These are phyloP conservation scores for Sycophila sp. DNA, from an alignment of 1,140 invertebrate species.

Conservation along the genomic window DNA sequence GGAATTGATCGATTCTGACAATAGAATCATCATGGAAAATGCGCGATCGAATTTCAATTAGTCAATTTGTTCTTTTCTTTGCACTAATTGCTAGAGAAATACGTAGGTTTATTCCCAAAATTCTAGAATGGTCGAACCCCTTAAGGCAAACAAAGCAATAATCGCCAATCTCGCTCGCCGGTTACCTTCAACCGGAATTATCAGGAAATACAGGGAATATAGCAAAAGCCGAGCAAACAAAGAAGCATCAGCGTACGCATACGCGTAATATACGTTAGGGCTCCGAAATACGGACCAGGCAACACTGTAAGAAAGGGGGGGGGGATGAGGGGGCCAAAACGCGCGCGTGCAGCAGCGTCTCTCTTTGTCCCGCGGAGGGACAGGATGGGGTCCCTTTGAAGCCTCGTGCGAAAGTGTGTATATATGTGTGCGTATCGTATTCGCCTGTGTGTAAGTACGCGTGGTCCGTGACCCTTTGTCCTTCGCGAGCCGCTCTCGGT, in stretches of 20 bases:
- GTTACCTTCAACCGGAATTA: neutral
- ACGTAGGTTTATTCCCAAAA: too few relatives aligned
- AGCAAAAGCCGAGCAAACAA: conserved; percentile 17
- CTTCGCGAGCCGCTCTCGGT: conserved; percentile 3
- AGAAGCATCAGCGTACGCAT: conserved; percentile 7
- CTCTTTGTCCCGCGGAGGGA: conserved; percentile 36
- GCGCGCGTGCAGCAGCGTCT: neutral
- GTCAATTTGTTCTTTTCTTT: too few relatives aligned
- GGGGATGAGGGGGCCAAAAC: conserved; percentile 26
- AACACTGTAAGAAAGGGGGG: conserved; percentile 41
- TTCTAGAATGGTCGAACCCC: neutral
- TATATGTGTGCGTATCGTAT: neutral
- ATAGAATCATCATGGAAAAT: too few relatives aligned
- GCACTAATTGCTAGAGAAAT: too few relatives aligned
- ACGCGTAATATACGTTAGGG: neutral
- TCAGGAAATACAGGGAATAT: too few relatives aligned
- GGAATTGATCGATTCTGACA: too few relatives aligned
- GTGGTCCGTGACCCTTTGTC: conserved; percentile 30
- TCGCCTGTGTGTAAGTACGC: too few relatives aligned
- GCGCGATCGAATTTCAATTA: too few relatives aligned
- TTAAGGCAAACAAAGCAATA: neutral
- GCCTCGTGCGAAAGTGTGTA: too few relatives aligned
- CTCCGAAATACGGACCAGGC: neutral
- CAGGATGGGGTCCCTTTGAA: neutral
- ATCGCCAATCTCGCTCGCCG: neutral